Conservation (phyloP, 2,797 vertebrate genomes). For the Halcyon badia region DNA sequence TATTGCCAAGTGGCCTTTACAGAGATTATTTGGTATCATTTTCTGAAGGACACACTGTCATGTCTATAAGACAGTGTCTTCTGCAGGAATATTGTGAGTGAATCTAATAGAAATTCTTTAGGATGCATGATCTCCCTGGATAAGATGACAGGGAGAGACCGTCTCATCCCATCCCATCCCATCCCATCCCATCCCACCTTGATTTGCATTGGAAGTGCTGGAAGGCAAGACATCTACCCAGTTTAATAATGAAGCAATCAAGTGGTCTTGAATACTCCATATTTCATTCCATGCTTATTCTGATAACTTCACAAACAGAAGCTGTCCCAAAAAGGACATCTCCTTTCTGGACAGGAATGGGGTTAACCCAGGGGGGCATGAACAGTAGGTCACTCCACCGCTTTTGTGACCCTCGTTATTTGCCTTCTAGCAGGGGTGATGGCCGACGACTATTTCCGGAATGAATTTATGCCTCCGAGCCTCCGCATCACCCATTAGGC, state of each 20-base stretch:
- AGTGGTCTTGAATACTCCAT: fast-evolving
- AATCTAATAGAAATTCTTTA: background rate
- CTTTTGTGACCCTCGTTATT: background rate
- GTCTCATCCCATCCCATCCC: background rate
- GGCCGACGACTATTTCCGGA: background rate
- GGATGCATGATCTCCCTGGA: background rate
- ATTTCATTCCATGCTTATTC: background rate
- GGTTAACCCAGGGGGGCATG: background rate
- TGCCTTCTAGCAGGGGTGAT: background rate
- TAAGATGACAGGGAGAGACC: background rate
- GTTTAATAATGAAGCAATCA: background rate
- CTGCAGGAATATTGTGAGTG: background rate
- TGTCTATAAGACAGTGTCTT: background rate
- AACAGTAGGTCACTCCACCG: background rate
- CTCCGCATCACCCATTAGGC: background rate
- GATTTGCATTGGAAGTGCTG: background rate
- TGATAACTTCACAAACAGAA: background rate
- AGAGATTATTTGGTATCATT: background rate
- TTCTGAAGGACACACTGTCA: background rate
- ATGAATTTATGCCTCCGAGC: background rate
- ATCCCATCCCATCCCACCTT: background rate
- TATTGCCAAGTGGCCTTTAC: background rate
- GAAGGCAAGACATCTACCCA: background rate
- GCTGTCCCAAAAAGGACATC: background rate
- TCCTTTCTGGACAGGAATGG: background rate